Percentiles rank a stretch among this genome's conserved stretches.
These are phyloP conservation scores for Phyto melanocephala DNA, from an alignment of 2,888 invertebrate species.

Conservation along the genomic window DNA sequence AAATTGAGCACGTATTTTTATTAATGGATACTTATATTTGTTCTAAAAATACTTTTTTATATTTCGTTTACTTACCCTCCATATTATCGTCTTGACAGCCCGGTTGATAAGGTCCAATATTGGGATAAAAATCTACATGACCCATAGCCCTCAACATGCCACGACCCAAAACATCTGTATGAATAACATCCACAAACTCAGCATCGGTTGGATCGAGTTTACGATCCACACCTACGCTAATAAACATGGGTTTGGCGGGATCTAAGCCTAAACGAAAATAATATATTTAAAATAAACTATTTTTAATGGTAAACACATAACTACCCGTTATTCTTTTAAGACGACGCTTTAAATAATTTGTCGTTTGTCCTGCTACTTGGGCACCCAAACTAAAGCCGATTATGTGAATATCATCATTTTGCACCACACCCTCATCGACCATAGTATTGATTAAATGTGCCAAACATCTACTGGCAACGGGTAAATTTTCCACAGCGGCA, in stretches of 20 bases:
- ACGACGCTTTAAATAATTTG: constrained; percentile 79
- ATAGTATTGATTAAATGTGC: constrained; percentile 82
- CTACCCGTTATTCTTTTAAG: constrained; percentile 81
- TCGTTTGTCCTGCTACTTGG: constrained; percentile 81
- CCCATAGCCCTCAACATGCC: constrained; percentile 81
- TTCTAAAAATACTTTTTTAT: too few species aligned
- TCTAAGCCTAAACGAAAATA: constrained; percentile 80
- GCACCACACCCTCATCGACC: constrained; percentile 78
- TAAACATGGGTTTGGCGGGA: constrained; percentile 84
- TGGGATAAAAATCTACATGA: constrained; percentile 82
- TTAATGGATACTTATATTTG: too few species aligned
- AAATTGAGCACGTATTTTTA: too few species aligned
- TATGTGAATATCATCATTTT: constrained; percentile 80
- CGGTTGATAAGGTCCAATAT: constrained; percentile 82
- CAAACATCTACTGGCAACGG: constrained; percentile 82
- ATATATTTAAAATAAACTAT: not conserved
- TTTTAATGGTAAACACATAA: not conserved
- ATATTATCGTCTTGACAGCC: constrained; percentile 79
- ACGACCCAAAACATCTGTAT: constrained; percentile 82
- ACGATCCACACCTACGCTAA: constrained; percentile 77
- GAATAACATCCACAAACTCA: constrained; percentile 83
- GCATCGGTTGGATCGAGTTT: constrained; percentile 82
- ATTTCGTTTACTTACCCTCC: constrained; percentile 59
- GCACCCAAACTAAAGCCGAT: constrained; percentile 85
- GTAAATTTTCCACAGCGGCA: constrained; percentile 81